Evolutionary conservation across 1,140 invertebrate species (phyloP).

Genomic region (Diachasma alloeum): DNA sequence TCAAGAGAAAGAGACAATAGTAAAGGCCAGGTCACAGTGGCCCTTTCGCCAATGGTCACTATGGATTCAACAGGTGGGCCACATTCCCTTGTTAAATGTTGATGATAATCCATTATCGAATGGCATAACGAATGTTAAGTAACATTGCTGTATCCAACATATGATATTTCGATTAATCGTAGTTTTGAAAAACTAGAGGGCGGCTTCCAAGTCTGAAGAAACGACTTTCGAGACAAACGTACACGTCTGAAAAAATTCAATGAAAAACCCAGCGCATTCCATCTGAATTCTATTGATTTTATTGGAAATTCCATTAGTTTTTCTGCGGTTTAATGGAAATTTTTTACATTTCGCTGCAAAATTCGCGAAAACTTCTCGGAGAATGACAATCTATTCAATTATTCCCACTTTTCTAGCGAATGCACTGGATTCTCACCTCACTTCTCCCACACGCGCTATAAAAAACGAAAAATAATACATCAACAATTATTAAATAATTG

Average conservation of each 20-base stretch:
- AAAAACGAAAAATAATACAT: background rate
- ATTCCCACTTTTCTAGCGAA: background rate
- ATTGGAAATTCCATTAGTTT: no score
- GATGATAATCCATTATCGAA: slow-evolving; percentile 28
- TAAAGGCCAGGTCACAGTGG: slow-evolving; percentile 32
- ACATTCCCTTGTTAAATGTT: slow-evolving; percentile 44
- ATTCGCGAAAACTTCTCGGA: no score
- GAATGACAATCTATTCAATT: no score
- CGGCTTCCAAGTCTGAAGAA: background rate
- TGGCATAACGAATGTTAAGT: background rate
- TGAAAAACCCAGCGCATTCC: no score
- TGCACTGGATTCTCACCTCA: background rate
- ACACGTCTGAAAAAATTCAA: background rate
- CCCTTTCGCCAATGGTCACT: slow-evolving; percentile 48
- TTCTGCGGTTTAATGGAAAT: background rate
- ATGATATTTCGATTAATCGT: no score
- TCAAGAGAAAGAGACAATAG: slow-evolving; percentile 32
- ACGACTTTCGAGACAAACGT: background rate
- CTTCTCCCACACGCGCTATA: background rate
- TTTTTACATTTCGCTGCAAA: no score
- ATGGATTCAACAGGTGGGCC: slow-evolving; percentile 50
- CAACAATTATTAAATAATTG: background rate
- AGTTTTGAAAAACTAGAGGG: no score
- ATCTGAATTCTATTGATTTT: no score
- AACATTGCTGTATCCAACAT: no score